Base-by-base conservation (phyloP, 2,888 invertebrate species). In the Lingula anatina region DNA sequence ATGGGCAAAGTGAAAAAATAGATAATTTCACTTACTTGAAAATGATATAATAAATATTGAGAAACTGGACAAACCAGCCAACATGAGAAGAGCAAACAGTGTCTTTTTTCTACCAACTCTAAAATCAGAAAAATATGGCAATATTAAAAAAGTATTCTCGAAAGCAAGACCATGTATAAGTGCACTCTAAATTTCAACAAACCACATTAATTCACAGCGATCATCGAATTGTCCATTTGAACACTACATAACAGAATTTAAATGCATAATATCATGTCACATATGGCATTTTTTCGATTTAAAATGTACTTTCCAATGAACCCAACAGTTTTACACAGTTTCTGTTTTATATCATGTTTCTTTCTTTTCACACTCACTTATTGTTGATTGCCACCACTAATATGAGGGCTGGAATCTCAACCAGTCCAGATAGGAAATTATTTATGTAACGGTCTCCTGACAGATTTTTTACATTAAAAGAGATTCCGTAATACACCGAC, bases 401-500 rank as follows among this genome's bases (percentile, higher is more conserved):
- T 3, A 71, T 25, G 4, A 73, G 52, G 7, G 71, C 69, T 31
- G 72, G 71, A 39, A 73, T 65, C 55, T 73, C 73, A 3, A 73
- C 71, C 4, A 73, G 49, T 12, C 73, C 73, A 4, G 70, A 67
- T 28, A 71, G 56, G 50, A 71, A 72, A 36, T 69, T 60, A 54
- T 73, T 73, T 28, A 73, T 38, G 53, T 73, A 68, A 5, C 61
- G 56, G 51, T 70, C 53, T 3, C 73, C 73, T 7, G 68, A 60
- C 36, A 73, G 57, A 50, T 67, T 68, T 42, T 62, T 60, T 1
- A 67, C 65, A 47, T 68, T 69, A 40, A 71, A 66, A 26, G 67
- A 64, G 45, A 68, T 57, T 18, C 73, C 73, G 54, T 73, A 73
- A 47, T 73, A 73, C 4, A 72, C 71, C 43, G 64, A 55, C 47